A percentile compares a stretch with the other conserved stretches of the same genome.
These are phyloP conservation scores for Lichenostomus cassidix DNA, from an alignment of 2,113 vertebrate species.

Conservation along the genomic window DNA sequence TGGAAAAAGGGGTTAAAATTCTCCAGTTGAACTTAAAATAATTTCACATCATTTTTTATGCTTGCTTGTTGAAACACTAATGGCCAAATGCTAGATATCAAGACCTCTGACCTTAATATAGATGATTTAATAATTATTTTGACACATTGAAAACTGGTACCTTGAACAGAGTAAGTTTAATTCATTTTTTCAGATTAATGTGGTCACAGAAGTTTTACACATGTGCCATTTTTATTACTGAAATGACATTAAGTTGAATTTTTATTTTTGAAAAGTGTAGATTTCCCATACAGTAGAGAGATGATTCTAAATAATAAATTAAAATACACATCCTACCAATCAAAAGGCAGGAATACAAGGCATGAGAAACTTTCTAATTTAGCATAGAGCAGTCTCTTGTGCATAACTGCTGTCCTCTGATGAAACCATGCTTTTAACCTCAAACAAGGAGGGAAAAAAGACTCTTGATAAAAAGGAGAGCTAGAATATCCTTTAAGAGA, in stretches of 20 bases:
- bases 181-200: background rate
- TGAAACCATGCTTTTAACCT: slow-evolving; percentile 26
- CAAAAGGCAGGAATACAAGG: background rate
- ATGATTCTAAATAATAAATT: slow-evolving; percentile 46
- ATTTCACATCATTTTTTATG: background rate
- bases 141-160: background rate
- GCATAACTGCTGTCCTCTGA: slow-evolving; percentile 26
- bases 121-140: background rate
- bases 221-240: background rate
- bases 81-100: background rate
- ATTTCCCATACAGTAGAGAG: background rate
- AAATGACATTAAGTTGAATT: background rate
- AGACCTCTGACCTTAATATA: background rate
- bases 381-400: background rate
- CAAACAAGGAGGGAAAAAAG: background rate
- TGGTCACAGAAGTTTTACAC: background rate
- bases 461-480: background rate
- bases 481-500: background rate
- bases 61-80: background rate
- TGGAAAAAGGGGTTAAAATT: background rate
- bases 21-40: background rate
- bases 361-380: slow-evolving; percentile 12
- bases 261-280: background rate
- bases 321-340: background rate
- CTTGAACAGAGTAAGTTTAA: background rate